Evolutionary conservation across 2,888 invertebrate species (phyloP), one percentile per base, ranked within the genome.

Genomic region (Gymnoscelis rufifasciata): DNA sequence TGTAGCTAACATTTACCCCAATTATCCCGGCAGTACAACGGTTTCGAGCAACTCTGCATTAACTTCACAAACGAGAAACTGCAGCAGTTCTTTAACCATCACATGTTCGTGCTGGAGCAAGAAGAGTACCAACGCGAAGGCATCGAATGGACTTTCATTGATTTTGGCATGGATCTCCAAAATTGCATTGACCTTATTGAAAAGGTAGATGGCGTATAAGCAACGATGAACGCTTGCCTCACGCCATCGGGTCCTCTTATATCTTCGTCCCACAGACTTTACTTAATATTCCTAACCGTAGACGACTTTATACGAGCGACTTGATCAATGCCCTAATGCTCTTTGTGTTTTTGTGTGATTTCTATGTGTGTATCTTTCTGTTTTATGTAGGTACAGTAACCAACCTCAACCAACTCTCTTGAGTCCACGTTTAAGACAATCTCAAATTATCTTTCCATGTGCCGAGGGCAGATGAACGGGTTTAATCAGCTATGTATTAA

Each of bases 31-130:
- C 91, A 95, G 94, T 94, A 83, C 92, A 97, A 97, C 92, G 96
- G 97, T 88, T 97, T 97, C 91, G 97, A 97, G 90, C 97, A 97
- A 91, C 92, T 97, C 83, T 97, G 97, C 91, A 97, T 97, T 92
- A 97, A 97, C 92, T 97, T 97, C 91, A 97, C 97, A 87, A 97
- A 97, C 88, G 97, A 97, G 91, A 96, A 97, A 90, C 92, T 97
- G 71, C 97, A 98, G 90, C 97, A 97, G 89, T 97, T 97, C 93
- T 97, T 97, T 94, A 97, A 97, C 90, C 97, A 97, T 84, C 95
- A 97, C 92, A 97, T 97, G 97, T 97, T 97, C 90, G 96, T 97
- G 65, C 91, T 97, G 78, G 97, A 97, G 89, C 97, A 97, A 93
- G 97, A 97, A 89, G 97, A 97, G 80, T 97, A 97, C 91, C 94